Evolutionary conservation across 2,888 invertebrate species (phyloP), one percentile per base, ranked within the genome.

Genomic region (Molorchus minor): DNA sequence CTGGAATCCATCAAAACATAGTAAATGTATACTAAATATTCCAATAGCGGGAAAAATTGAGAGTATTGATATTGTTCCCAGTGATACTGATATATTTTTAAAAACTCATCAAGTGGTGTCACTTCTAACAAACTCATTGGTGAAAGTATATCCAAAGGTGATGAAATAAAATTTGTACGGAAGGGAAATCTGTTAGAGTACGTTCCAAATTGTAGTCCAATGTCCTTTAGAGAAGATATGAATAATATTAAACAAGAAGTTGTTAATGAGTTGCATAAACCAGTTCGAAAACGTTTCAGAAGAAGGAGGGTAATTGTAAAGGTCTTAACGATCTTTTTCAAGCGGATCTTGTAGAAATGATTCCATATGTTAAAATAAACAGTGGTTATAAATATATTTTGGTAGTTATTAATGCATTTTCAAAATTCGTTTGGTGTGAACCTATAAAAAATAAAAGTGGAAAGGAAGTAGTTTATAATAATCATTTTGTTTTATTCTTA

Each of bases 311-410:
- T 75, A 15, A 61, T 73, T 15, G 67, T 74, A 29, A 74, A 41
- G 19, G 20, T 72, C 62, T 78, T 5, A 71, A 77, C 69, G 76
- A 79, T 56, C 64, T 75, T 10, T 77, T 75, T 77, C 79, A 79
- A 69, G 76, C 75, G 20, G 79, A 79, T 70, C 67, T 79, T 3
- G 76, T 73, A 13, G 72, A 41, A 41, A 41, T 20, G 38, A 17
- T 16, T 2, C 41, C 20, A 72, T 47, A 72, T 76, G 74, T 73
- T 12, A 47, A 40, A 36, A 54, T 62, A 19, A 76, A 75, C 53
- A 71, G 68, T 21, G 70, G 68, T 8, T 70, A 57, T 43, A 67
- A 67, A 51, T 75, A 70, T 54, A 45, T 76, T 15, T 56, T 77
- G 38, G 71, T 71, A n/a, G 61, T 74, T 17, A 77, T 75, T 35